These are phyloP conservation scores for Hypomecis punctinalis DNA, from an alignment of 2,888 invertebrate species.

Conservation along the genomic window DNA sequence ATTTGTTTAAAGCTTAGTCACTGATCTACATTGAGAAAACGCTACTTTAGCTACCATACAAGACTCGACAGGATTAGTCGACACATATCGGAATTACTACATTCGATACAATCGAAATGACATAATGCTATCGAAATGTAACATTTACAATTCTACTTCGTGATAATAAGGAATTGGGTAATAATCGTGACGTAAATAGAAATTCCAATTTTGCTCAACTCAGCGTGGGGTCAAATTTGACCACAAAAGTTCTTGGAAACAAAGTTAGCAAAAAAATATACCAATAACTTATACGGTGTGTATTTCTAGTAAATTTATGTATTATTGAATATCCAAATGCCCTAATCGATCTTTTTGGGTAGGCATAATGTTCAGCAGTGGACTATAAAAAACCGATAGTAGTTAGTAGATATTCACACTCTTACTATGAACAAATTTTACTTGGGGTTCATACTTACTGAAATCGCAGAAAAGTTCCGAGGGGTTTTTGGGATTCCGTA, in stretches of 20 bases:
- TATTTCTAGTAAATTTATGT: no score
- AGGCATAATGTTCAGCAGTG: no score
- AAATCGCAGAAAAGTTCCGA: no score
- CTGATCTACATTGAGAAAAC: conserved; percentile 4
- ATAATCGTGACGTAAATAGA: conserved; percentile 11
- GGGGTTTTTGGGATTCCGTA: no score
- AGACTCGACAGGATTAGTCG: conserved; percentile 60
- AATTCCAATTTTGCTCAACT: conserved; percentile 17
- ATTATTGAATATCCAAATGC: no score
- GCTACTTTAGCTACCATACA: conserved; percentile 48
- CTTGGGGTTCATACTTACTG: no score
- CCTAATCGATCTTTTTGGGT: no score
- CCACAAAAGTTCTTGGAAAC: neutral
- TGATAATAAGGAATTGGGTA: neutral
- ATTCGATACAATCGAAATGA: conserved; percentile 26
- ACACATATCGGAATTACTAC: conserved; percentile 60
- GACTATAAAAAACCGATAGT: no score
- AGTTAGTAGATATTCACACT: no score
- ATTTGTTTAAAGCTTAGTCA: neutral
- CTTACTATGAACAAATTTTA: no score
- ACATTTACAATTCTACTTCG: conserved; percentile 22
- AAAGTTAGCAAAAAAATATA: neutral
- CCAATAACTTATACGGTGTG: neutral
- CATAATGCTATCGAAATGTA: conserved; percentile 28
- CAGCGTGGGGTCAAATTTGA: conserved; percentile 12